Base-by-base conservation (phyloP, 2,888 invertebrate genomes). In the Conops quadrifasciatus region DNA sequence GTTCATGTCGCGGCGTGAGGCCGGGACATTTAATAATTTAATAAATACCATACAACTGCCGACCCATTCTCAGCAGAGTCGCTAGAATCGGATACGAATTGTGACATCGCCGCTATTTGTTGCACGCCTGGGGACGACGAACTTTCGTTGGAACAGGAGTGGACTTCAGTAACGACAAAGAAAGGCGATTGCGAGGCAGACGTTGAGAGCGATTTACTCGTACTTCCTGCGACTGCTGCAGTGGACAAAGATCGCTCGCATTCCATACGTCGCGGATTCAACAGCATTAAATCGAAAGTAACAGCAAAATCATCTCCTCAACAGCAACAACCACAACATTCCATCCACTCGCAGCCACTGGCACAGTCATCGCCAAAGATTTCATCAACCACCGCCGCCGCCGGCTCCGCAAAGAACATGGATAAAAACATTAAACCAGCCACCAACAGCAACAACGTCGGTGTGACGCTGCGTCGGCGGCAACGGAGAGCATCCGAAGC, bases 211-310 rank as follows among this genome's bases (percentile, higher is more conserved):
- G 84, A 85, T 72, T 74, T 80, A 13, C 4, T 36, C 9, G 5
- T 36, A 7, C 36, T 7, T 4, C 60, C 82, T 63, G 73, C 80
- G 53, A 83, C 83, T 67, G 78, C 74, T 67, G 77, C 72, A 71
- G 77, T 45, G 15, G 75, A 76, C 13, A 65, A 74, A 3, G 84
- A 85, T 47, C 78, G 79, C 7, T 83, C 84, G 0, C 80, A 82
- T 0, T 73, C 85, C 47, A n/a, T 36, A 9, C 79, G 83, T 2
- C 82, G 84, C 2, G 83, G 85, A 21, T 68, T 84, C 13, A 83
- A 82, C 0, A 80, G 84, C 75, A 79, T 85, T 2, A 81, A 82
- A 63, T 83, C 84, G 4, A 84, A 83, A 75, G 84, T 84, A 0
- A 84, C 83, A 77, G 78, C 82, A 36, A 81, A 82, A 70, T 72